Conservation (phyloP, 2,888 invertebrate species). For the Cryptophagus acutangulus region DNA sequence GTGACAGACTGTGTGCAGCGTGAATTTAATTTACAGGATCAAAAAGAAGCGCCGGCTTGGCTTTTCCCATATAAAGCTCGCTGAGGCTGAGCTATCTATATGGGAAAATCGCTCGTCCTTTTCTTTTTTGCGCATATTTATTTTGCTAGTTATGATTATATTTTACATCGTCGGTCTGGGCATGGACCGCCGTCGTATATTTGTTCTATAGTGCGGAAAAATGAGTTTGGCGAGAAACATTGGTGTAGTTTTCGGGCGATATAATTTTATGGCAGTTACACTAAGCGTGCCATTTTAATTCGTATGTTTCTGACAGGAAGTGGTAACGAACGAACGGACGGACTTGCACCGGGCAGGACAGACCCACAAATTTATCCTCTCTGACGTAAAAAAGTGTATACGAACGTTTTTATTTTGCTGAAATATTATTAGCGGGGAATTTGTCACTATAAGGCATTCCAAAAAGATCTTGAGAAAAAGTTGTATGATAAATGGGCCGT, state of each 20-base stretch:
- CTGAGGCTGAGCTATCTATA: no score
- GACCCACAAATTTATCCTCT: constrained; percentile 23
- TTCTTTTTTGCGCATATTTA: no score
- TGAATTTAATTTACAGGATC: constrained; percentile 12
- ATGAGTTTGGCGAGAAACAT: constrained; percentile 15
- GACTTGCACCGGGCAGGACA: no score
- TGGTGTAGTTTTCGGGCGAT: constrained; percentile 39
- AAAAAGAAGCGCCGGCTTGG: neutral
- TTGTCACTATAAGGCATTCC: no score
- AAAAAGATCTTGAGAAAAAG: no score
- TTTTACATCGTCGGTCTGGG: no score
- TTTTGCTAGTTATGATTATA: no score
- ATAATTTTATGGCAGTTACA: constrained; percentile 43
- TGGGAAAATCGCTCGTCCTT: no score
- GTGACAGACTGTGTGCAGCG: constrained; percentile 9
- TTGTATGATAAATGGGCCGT: constrained; percentile 38
- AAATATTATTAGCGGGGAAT: neutral
- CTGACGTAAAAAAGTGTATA: neutral
- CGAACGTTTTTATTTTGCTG: neutral
- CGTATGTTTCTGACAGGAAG: constrained; percentile 40
- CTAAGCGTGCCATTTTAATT: constrained; percentile 40
- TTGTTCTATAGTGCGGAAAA: constrained; percentile 4
- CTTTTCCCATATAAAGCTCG: neutral
- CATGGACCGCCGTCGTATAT: no score
- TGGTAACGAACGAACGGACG: constrained; percentile 37